Evolutionary conservation across 1,140 invertebrate species (phyloP).

Genomic region (Brachionus sp.): DNA sequence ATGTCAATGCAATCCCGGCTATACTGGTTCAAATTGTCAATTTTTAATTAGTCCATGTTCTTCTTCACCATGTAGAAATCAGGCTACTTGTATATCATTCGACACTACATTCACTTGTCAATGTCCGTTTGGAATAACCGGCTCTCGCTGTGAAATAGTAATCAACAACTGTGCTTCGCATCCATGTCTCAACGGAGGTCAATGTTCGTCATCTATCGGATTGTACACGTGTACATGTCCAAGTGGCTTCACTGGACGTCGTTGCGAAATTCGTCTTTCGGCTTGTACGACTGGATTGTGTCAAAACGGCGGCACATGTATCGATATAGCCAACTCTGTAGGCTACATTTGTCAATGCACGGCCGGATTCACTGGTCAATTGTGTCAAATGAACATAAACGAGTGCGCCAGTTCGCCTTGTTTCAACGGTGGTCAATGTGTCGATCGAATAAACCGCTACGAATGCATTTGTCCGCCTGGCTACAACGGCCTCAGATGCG

Average conservation of each 20-base stretch:
- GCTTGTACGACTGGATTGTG: conserved; percentile 69
- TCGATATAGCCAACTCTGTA: conserved; percentile 49
- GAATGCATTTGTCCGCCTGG: conserved; percentile 57
- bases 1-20: conserved; percentile 29
- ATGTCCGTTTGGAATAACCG: conserved; percentile 44
- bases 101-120: conserved; percentile 46
- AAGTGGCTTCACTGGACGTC: conserved; percentile 41
- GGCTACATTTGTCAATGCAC: conserved; percentile 46
- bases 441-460: conserved; percentile 72
- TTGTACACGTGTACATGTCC: conserved; percentile 44
- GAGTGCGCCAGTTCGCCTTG: conserved; percentile 73
- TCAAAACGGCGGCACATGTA: conserved; percentile 81
- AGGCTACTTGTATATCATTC: conserved; percentile 43
- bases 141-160: conserved; percentile 46
- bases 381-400: conserved; percentile 64
- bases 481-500: conserved; percentile 38
- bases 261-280: background rate
- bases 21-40: conserved; percentile 38
- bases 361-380: conserved; percentile 32
- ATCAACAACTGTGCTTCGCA: conserved; percentile 46
- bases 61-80: conserved; percentile 47
- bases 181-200: conserved; percentile 48
- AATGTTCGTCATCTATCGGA: conserved; percentile 63
- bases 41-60: conserved; percentile 25
- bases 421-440: conserved; percentile 81